Base-by-base conservation (phyloP, 2,888 invertebrate genomes). In the Drosophila limbata region DNA sequence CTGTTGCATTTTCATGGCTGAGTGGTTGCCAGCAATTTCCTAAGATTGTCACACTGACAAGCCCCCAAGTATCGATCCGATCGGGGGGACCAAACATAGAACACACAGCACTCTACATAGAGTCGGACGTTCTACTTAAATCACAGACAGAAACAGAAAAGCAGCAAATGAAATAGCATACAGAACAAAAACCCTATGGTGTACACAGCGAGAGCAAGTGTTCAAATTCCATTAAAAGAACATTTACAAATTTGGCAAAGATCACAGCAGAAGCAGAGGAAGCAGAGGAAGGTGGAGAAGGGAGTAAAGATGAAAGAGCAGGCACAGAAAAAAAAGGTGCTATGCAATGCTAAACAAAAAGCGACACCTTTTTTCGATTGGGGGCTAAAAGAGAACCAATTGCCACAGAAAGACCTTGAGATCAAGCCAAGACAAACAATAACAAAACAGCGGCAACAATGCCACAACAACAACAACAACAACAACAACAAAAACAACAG, bases 181-280 rank as follows among this genome's bases (percentile, higher is more conserved):
- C 39, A 47, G 40, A 53, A 42, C 39, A 47, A 48, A 57, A 73
- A 59, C 69, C 73, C 62, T 69, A 62, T 71, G 51, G 42, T 13
- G 52, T 35, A 56, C 55, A 56, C 55, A 48, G 67, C 48, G 35
- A 72, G 80, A 75, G 80, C 85, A 82, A 85, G 86, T 85, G 83
- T 77, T 78, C 77, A 83, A 83, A 87, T 86, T 85, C 88, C 85
- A 85, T 86, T 84, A 84, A 86, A 86, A 86, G 84, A 84, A 86
- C 84, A 84, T 87, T 87, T 87, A 87, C 88, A 87, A 86, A 87
- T 86, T 86, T 86, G 88, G 85, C 88, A 87, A 85, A 85, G 80
- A 85, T 87, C 85, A 79, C 56, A 60, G 48, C 45, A 61, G 44
- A 50, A n/a, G 21, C 17, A 42, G 51, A 42, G 47, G 37, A 47